Conservation (phyloP, 2,113 vertebrate species). For the Coturnix japonica region DNA sequence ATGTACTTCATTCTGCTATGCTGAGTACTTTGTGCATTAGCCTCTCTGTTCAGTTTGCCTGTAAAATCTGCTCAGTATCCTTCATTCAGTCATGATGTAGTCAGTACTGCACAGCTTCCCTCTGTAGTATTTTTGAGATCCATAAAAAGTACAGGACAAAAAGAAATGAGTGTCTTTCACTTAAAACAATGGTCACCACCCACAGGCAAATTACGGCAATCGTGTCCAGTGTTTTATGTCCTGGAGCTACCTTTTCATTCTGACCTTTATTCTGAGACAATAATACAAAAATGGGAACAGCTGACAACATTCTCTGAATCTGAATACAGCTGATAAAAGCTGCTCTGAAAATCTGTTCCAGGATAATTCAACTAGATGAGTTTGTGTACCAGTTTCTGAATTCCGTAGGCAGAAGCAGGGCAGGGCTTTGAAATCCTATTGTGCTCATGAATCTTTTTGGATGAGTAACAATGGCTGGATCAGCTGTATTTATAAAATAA, state of each 20-base stretch:
- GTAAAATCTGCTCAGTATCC: background rate
- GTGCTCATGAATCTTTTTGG: background rate
- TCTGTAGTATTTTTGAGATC: background rate
- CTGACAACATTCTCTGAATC: background rate
- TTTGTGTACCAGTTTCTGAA: background rate
- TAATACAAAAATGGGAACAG: background rate
- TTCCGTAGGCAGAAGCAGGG: background rate
- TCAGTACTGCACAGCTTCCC: background rate
- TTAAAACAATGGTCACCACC: background rate
- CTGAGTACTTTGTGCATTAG: background rate
- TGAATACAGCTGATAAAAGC: slow-evolving; percentile 33
- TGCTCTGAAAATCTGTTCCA: slow-evolving; percentile 18
- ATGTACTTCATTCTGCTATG: background rate
- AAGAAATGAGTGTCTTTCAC: background rate
- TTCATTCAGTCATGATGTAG: background rate
- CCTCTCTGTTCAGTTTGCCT: background rate
- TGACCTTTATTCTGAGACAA: slow-evolving; percentile 18
- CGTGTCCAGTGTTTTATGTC: background rate
- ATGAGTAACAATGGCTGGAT: background rate
- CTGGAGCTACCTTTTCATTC: background rate
- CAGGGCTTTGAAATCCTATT: background rate
- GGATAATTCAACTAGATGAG: background rate
- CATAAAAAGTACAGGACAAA: background rate
- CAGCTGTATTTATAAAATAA: background rate
- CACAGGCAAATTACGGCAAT: background rate